These are phyloP conservation scores for Pachyrhynchus sulphureomaculatus DNA, from an alignment of 1,140 invertebrate species.

Conservation along the genomic window DNA sequence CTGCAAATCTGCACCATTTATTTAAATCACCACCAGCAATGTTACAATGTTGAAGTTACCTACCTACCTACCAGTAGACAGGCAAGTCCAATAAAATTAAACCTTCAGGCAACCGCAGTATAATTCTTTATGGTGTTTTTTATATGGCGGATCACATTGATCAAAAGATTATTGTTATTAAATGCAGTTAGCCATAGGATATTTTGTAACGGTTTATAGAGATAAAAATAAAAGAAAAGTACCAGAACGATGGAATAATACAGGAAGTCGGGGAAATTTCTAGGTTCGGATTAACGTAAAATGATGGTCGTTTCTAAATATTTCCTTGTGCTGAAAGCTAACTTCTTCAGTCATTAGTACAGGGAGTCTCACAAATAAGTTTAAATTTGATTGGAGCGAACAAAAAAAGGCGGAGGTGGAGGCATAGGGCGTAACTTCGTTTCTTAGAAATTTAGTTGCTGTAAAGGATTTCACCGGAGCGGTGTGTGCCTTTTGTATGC, in stretches of 20 bases:
- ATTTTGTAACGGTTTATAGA: constrained; percentile 9
- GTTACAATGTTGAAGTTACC: not conserved
- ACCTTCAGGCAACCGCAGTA: not conserved
- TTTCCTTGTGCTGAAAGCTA: too few relatives aligned
- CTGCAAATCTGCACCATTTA: constrained; percentile 4
- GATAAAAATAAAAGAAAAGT: constrained; percentile 1
- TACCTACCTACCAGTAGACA: constrained; percentile 11
- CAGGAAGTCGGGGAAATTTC: too few relatives aligned
- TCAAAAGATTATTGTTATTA: constrained; percentile 9
- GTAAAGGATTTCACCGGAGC: too few relatives aligned
- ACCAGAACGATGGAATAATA: not conserved
- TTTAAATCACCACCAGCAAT: constrained; percentile 6
- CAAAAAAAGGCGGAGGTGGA: too few relatives aligned
- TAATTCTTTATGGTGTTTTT: constrained; percentile 17
- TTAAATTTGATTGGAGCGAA: too few relatives aligned
- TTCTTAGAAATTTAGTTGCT: too few relatives aligned
- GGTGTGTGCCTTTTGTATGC: too few relatives aligned
- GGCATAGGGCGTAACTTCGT: too few relatives aligned
- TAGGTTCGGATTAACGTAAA: too few relatives aligned
- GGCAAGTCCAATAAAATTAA: constrained; percentile 15
- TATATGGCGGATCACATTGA: constrained; percentile 2
- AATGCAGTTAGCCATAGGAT: constrained; percentile 10
- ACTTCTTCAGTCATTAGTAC: too few relatives aligned
- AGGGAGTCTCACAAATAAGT: too few relatives aligned
- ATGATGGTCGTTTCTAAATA: too few relatives aligned